Conservation (phyloP, 2,888 invertebrate species). For the Dendrolimus pini region DNA sequence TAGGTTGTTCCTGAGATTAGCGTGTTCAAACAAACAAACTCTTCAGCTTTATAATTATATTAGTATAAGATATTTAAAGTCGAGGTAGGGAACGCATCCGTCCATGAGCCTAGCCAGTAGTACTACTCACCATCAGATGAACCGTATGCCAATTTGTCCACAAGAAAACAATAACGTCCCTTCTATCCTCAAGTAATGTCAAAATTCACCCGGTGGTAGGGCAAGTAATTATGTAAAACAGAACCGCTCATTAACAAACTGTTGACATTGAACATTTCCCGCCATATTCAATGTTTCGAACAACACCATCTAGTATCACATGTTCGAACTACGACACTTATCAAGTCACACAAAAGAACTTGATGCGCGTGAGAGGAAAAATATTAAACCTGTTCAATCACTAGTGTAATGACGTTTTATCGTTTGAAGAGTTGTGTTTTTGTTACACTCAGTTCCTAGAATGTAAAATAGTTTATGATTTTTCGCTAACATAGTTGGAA, state of each 20-base stretch:
- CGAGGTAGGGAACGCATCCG: no score
- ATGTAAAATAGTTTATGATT: slow-evolving; percentile 3
- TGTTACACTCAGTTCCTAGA: slow-evolving; percentile 43
- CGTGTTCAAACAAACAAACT: no score
- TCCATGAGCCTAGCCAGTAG: no score
- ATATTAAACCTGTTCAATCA: slow-evolving; percentile 46
- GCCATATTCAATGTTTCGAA: background rate
- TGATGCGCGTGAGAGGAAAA: slow-evolving; percentile 36
- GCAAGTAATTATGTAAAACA: no score
- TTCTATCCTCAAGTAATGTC: no score
- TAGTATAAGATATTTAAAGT: no score
- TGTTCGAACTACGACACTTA: slow-evolving; percentile 34
- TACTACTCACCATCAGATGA: no score
- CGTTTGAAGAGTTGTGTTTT: slow-evolving; percentile 35
- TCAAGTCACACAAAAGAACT: slow-evolving; percentile 31
- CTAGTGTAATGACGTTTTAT: slow-evolving; percentile 51
- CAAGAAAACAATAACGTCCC: no score
- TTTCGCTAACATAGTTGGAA: background rate
- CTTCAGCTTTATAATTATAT: no score
- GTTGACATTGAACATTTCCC: background rate
- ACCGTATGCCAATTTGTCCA: no score
- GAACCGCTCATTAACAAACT: background rate
- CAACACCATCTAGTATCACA: slow-evolving; percentile 38
- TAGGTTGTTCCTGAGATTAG: no score
- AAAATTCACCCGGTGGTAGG: no score